phyloP scores from a whole-genome alignment of 2,113 vertebrate species.

The Corythaixoides concolor region DNA sequence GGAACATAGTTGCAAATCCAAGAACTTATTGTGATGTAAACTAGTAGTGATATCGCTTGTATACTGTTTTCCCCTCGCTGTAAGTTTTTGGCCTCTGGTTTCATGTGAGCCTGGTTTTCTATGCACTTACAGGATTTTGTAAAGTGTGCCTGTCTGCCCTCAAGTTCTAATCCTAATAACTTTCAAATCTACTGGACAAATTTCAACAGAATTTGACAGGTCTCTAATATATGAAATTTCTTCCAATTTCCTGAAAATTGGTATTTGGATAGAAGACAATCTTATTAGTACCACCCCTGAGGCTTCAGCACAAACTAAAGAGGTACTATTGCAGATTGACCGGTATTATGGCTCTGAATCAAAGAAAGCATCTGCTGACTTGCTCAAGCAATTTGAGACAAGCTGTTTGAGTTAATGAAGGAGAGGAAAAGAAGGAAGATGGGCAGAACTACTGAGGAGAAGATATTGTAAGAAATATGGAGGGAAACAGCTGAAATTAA shows the following conservation, averaged over 20 bases:
- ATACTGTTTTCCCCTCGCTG: rapidly evolving
- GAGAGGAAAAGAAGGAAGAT: background rate
- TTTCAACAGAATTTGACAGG: background rate
- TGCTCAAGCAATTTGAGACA: background rate
- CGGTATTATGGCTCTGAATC: background rate
- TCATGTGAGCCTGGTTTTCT: background rate
- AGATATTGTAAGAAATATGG: background rate
- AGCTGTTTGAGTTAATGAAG: background rate
- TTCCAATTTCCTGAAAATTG: background rate
- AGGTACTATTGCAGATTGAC: background rate
- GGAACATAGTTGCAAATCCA: background rate
- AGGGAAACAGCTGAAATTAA: background rate
- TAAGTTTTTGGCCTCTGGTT: background rate
- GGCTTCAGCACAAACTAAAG: background rate
- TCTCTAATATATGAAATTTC: background rate
- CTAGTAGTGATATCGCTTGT: background rate
- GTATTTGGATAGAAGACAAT: background rate
- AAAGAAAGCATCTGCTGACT: background rate
- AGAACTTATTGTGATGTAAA: background rate
- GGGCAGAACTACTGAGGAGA: background rate
- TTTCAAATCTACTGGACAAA: background rate
- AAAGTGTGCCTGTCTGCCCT: background rate
- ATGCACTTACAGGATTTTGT: background rate
- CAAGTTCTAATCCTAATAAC: background rate
- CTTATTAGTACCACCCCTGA: background rate